Conservation (phyloP, 2,888 invertebrate species). For the Ceramica pisi region DNA sequence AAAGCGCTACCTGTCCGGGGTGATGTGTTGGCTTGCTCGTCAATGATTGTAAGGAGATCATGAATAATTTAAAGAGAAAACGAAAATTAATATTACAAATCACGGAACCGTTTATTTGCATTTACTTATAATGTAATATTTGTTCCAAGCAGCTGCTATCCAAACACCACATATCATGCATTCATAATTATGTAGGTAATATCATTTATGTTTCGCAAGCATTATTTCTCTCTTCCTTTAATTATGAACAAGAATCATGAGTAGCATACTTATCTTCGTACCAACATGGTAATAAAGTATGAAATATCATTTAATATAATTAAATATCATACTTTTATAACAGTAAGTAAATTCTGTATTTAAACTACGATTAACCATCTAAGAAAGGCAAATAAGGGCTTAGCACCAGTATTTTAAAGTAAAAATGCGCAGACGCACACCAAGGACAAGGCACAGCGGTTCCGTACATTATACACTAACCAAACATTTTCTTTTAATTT, state of each 20-base stretch:
- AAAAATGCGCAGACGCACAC: not conserved
- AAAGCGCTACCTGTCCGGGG: too few relatives aligned
- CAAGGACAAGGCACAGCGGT: not conserved
- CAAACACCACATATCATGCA: not conserved
- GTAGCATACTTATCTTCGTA: not conserved
- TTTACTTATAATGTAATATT: not conserved
- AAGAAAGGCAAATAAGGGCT: slow-evolving; percentile 12
- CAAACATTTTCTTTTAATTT: not conserved
- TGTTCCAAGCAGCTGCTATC: not conserved
- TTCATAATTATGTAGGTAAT: not conserved
- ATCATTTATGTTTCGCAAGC: not conserved
- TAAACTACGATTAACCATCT: slow-evolving; percentile 8
- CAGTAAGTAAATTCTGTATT: slow-evolving; percentile 2
- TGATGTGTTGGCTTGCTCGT: not conserved
- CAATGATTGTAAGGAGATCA: not conserved
- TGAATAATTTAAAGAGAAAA: not conserved
- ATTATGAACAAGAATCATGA: slow-evolving; percentile 22
- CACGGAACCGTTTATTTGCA: not conserved
- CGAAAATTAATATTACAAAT: not conserved
- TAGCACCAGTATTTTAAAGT: not conserved
- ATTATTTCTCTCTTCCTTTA: not conserved
- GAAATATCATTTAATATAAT: not conserved
- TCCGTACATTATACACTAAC: slow-evolving; percentile 6
- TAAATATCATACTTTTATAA: slow-evolving; percentile 14
- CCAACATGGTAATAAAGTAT: not conserved